phyloP scores from a whole-genome alignment of 2,113 vertebrate genomes.

The Propithecus coquereli region DNA sequence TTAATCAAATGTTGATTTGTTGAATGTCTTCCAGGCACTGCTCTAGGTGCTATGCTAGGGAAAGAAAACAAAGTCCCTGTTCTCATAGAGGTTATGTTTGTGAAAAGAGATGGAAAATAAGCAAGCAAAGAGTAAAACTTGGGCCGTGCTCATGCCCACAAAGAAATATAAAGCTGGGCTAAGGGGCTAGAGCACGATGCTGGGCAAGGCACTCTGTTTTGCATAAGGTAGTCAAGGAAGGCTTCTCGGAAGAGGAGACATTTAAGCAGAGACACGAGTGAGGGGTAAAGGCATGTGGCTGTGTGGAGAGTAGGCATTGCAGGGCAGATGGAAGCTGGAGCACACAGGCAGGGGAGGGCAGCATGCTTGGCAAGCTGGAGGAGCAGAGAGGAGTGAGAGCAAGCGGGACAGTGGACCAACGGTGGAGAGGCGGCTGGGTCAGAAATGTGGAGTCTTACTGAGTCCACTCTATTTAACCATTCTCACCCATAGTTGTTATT shows the following conservation, averaged over 20 bases:
- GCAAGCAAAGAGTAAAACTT: background rate
- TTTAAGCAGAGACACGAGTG: background rate
- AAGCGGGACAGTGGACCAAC: fast-evolving
- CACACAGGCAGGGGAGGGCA: background rate
- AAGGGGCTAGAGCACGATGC: too few species aligned
- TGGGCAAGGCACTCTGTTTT: background rate
- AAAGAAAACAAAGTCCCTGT: background rate
- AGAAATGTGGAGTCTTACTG: background rate
- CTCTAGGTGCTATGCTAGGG: background rate
- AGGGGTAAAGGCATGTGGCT: background rate
- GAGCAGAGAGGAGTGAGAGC: background rate
- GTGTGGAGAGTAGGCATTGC: background rate
- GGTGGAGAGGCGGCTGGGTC: background rate
- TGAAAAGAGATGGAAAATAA: background rate
- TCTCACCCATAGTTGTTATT: background rate
- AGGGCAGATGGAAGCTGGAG: background rate
- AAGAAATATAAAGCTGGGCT: background rate
- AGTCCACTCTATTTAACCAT: background rate
- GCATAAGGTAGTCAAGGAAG: background rate
- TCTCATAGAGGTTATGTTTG: background rate
- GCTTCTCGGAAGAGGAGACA: background rate
- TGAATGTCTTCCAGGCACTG: background rate
- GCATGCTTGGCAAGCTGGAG: background rate
- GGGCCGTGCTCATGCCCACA: background rate
- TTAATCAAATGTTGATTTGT: background rate